A percentile compares a stretch with the other conserved stretches of the same genome.
Evolutionary conservation across 2,113 vertebrate genomes (phyloP).

Genomic region (Tragelaphus buxtoni): DNA sequence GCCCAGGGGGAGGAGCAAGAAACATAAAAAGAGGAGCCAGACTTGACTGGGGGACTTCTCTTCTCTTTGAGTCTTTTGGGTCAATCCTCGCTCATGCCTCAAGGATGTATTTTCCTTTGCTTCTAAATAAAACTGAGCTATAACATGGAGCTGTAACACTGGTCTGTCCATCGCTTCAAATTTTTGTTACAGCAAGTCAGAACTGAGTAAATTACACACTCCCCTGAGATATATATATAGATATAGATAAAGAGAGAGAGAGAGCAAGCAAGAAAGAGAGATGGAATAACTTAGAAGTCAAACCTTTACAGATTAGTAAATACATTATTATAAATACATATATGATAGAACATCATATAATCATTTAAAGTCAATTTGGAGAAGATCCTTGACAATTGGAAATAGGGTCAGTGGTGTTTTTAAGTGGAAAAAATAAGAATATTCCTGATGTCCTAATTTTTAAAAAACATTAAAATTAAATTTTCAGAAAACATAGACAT

Average conservation of each 20-base stretch:
- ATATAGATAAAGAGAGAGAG: not conserved
- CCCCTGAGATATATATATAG: not conserved
- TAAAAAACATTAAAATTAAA: not conserved
- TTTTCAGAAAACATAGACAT: not conserved
- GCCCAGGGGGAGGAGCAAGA: not conserved
- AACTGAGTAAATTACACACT: not conserved
- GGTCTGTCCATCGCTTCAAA: not conserved
- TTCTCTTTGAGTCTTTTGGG: not conserved
- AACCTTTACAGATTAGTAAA: not conserved
- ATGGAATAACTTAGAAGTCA: not conserved
- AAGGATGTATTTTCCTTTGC: not conserved
- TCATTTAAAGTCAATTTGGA: not conserved
- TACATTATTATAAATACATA: not conserved
- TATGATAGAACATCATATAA: not conserved
- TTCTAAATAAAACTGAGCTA: not conserved
- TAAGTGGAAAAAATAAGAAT: not conserved
- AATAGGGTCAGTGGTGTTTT: too few species aligned
- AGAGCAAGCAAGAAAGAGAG: not conserved
- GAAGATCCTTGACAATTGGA: not conserved
- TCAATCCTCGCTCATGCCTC: not conserved
- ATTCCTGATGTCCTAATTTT: not conserved
- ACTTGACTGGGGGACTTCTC: rapidly evolving
- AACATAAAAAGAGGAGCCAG: not conserved
- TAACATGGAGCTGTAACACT: not conserved
- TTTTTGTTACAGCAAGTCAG: not conserved